These are phyloP conservation scores for Neuroscelio doddi DNA, from an alignment of 2,888 invertebrate species.

Conservation along the genomic window DNA sequence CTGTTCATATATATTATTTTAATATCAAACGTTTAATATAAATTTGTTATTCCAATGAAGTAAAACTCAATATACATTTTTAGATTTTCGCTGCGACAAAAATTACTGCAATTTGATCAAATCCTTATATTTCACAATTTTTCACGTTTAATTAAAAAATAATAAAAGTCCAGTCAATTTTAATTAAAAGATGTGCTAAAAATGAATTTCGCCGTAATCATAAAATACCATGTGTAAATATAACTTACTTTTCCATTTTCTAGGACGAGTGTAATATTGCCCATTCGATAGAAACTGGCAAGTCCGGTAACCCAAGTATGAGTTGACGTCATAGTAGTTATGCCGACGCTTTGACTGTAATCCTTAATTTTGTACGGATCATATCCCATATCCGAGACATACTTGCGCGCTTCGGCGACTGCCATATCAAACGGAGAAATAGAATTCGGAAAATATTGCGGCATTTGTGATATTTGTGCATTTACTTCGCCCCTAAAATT, in stretches of 20 bases:
- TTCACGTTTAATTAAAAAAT: too few relatives aligned
- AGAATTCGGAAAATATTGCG: conserved; percentile 86
- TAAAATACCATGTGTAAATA: too few relatives aligned
- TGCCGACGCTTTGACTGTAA: conserved; percentile 80
- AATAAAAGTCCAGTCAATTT: neutral
- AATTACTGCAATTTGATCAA: too few relatives aligned
- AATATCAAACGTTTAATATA: too few relatives aligned
- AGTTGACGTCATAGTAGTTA: conserved; percentile 80
- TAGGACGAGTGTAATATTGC: conserved; percentile 83
- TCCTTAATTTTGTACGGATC: conserved; percentile 86
- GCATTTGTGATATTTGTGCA: conserved; percentile 80
- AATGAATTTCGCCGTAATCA: too few relatives aligned
- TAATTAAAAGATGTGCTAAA: neutral
- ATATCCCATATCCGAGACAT: conserved; percentile 78
- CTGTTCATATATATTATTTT: too few relatives aligned
- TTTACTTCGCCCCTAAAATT: conserved; percentile 79
- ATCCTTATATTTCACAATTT: neutral
- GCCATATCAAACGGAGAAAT: conserved; percentile 90
- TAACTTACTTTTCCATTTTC: conserved; percentile 78
- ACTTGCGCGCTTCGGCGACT: conserved; percentile 82
- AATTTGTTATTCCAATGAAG: too few relatives aligned
- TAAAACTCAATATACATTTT: too few relatives aligned
- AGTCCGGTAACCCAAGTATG: conserved; percentile 87
- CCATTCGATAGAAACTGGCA: conserved; percentile 87
- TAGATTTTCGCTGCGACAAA: too few relatives aligned